Base-by-base conservation (phyloP, 2,113 vertebrate genomes). In the Pavo muticus region DNA sequence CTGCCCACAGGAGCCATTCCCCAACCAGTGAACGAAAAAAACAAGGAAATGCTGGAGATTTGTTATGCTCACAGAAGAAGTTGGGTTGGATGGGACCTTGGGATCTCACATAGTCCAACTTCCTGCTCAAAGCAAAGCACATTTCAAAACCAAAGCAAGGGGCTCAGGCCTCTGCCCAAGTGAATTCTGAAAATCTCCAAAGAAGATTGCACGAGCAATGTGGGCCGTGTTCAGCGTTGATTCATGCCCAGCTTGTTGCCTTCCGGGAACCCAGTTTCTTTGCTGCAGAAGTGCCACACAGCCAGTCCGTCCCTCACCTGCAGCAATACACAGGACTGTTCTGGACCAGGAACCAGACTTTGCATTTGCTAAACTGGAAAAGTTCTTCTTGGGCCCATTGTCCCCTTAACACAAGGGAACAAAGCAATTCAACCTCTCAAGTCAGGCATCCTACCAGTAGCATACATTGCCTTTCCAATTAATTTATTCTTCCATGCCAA, bases 281-380 rank as follows among this genome's bases (percentile, higher is more conserved):
- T 29, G 52, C 27, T 29, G 14, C 52, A 29, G 14, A 54, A 54
- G 52, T 35, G 32, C 54, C 39, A 61, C 54, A 25, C 29, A 61
- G n/a, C 17, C 1, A 2, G 7, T 54, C n/a, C 52, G 52, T 29
- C 21, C 54, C 21, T 82, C 2, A 0, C 27, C 27, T 68, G 37
- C 15, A 44, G 30, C 69, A 67, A 11, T 7, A 13, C 52, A 50
- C 1, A 5, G 10, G 12, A 20, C 25, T 67, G 32, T 50, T 82
- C 45, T 82, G 54, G 23, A 13, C 23, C 45, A 69, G 17, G 37
- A 60, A n/a, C 39, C 37, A 45, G 39, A 37, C 27, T 30, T 37
- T 17, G 25, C 13, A 24, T 54, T 83, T 54, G 61, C 37, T 48
- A 32, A 84, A 71, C 30, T 14, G 63, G 12, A 48, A 30, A 21